Conservation (phyloP, 2,888 invertebrate species). For the Vanessa cardui region DNA sequence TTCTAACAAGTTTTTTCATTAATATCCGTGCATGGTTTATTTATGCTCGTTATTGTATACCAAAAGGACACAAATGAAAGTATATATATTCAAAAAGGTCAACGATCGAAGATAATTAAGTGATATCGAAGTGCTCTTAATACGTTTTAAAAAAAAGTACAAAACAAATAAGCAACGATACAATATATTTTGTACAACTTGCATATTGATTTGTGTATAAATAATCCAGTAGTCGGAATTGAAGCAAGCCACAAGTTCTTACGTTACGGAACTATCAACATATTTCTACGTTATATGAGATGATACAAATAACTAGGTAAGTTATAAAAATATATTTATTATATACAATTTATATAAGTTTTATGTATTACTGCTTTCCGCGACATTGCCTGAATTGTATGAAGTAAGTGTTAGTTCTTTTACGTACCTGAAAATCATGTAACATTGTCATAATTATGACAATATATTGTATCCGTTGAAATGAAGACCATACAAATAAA, state of each 20-base stretch:
- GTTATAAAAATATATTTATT: conserved; percentile 35
- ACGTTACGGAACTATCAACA: conserved; percentile 46
- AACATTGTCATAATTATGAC: too few relatives aligned
- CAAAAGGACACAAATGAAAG: conserved; percentile 58
- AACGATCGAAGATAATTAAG: conserved; percentile 40
- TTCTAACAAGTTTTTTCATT: conserved; percentile 43
- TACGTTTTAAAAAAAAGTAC: conserved; percentile 54
- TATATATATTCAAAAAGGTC: conserved; percentile 46
- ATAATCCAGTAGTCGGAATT: conserved; percentile 18
- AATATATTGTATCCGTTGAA: too few relatives aligned
- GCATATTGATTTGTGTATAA: conserved; percentile 25
- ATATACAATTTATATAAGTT: too few relatives aligned
- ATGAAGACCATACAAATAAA: too few relatives aligned
- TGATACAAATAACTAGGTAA: conserved; percentile 77
- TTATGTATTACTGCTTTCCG: not conserved
- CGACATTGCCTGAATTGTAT: too few relatives aligned
- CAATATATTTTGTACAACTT: conserved; percentile 29
- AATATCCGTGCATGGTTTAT: conserved; percentile 50
- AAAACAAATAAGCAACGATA: conserved; percentile 32
- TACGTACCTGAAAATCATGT: too few relatives aligned
- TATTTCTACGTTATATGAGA: conserved; percentile 61
- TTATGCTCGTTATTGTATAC: conserved; percentile 46
- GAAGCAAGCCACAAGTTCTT: conserved; percentile 16
- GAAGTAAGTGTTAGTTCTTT: too few relatives aligned
- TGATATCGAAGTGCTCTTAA: conserved; percentile 66